Percentiles rank a stretch among this genome's conserved stretches.
These are phyloP conservation scores for Drosophila anomalata DNA, from an alignment of 2,888 invertebrate genomes.

Conservation along the genomic window DNA sequence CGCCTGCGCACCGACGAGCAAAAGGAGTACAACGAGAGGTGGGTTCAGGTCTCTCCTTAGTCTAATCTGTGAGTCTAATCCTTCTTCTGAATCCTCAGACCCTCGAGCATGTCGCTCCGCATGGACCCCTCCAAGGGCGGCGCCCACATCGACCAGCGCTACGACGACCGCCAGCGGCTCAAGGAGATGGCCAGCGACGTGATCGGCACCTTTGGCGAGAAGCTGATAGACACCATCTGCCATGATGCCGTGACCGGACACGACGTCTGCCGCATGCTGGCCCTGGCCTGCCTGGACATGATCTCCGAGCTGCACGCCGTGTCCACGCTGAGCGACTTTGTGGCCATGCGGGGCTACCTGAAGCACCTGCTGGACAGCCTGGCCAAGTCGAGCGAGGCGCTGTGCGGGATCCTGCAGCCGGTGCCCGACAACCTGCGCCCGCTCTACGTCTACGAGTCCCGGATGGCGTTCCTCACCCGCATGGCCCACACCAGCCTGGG, in stretches of 20 bases:
- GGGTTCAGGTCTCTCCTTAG: slow-evolving; percentile 19
- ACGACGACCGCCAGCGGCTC: slow-evolving; percentile 61
- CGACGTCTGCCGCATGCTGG: slow-evolving; percentile 95
- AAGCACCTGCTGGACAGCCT: slow-evolving; percentile 93
- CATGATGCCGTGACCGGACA: slow-evolving; percentile 95
- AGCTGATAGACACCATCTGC: slow-evolving; percentile 91
- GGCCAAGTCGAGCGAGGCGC: slow-evolving; percentile 89
- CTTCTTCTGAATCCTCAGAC: not conserved
- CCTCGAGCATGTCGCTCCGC: slow-evolving; percentile 86
- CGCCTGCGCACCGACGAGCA: slow-evolving; percentile 61
- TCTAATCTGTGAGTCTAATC: not conserved
- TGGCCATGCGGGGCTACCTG: slow-evolving; percentile 88
- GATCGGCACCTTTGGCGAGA: slow-evolving; percentile 91
- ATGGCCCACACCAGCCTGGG: slow-evolving; percentile 89
- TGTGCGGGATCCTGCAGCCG: slow-evolving; percentile 87
- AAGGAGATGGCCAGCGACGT: slow-evolving; percentile 85
- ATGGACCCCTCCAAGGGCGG: slow-evolving; percentile 86
- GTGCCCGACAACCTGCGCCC: slow-evolving; percentile 89
- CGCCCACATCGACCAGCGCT: slow-evolving; percentile 82
- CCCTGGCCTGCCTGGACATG: slow-evolving; percentile 92
- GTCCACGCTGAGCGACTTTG: slow-evolving; percentile 87
- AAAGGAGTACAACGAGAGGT: slow-evolving; percentile 64
- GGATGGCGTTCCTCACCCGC: slow-evolving; percentile 91
- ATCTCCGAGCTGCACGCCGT: slow-evolving; percentile 90
- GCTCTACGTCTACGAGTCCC: slow-evolving; percentile 94